Evolutionary conservation across 2,797 vertebrate genomes (phyloP).

Genomic region (Sandelia bainsii): DNA sequence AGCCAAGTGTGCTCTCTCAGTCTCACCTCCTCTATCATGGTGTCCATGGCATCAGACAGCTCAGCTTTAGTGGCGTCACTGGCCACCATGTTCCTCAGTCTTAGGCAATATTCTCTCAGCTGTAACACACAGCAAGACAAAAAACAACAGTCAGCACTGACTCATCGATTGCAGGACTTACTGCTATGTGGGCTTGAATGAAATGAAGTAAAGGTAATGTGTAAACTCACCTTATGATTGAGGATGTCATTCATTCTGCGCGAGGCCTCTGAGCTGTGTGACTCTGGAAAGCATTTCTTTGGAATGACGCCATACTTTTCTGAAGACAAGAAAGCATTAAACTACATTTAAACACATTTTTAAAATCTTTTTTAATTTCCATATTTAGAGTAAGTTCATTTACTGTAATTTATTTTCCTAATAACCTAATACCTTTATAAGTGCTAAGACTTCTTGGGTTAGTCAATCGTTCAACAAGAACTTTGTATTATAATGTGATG

Average conservation of each 20-base stretch:
- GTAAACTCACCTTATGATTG: slow-evolving; percentile 93
- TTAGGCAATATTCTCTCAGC: slow-evolving; percentile 97
- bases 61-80: slow-evolving; percentile 88
- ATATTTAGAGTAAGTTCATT: not conserved
- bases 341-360: not conserved
- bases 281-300: slow-evolving; percentile 98
- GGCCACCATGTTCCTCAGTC: slow-evolving; percentile 93
- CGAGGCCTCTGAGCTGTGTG: slow-evolving; percentile 94
- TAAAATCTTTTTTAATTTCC: not conserved
- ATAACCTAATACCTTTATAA: not conserved
- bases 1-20: not conserved
- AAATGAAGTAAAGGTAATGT: not conserved
- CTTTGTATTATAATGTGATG: not conserved
- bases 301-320: slow-evolving; percentile 97
- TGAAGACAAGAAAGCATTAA: slow-evolving; percentile 56
- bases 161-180: not conserved
- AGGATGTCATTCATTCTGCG: slow-evolving; percentile 98
- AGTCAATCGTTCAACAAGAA: not conserved
- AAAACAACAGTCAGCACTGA: slow-evolving; percentile 3
- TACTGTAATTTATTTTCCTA: not conserved
- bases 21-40: slow-evolving; percentile 97
- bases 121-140: slow-evolving; percentile 67
- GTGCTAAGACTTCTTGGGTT: not conserved
- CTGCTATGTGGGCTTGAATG: not conserved
- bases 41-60: slow-evolving; percentile 87